Percentiles rank a stretch among this genome's conserved stretches.
These are phyloP conservation scores for Rhagonycha fulva DNA, from an alignment of 2,888 invertebrate species.

Conservation along the genomic window DNA sequence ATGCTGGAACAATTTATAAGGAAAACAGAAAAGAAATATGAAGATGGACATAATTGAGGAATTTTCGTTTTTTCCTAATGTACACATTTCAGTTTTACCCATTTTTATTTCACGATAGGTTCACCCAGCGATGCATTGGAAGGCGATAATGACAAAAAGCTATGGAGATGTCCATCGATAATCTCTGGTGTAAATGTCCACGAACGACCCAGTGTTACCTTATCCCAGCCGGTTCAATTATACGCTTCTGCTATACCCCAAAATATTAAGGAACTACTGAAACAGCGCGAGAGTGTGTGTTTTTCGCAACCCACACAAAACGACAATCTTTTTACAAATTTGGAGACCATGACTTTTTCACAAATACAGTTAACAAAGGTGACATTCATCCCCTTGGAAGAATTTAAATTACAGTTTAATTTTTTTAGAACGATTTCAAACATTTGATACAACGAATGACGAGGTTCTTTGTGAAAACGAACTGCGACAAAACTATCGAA, in stretches of 20 bases:
- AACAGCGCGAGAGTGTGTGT: slow-evolving; percentile 55
- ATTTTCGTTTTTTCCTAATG: background rate
- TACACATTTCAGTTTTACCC: background rate
- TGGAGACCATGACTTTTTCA: slow-evolving; percentile 66
- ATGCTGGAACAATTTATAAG: slow-evolving; percentile 43
- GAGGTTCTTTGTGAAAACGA: slow-evolving; percentile 82
- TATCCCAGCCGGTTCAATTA: slow-evolving; percentile 53
- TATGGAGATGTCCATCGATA: background rate
- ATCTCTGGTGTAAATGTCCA: slow-evolving; percentile 61
- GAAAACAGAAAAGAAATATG: no score
- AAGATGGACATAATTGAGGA: background rate
- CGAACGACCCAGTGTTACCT: slow-evolving; percentile 34
- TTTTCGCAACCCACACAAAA: slow-evolving; percentile 88
- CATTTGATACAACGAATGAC: slow-evolving; percentile 89
- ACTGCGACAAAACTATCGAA: slow-evolving; percentile 67
- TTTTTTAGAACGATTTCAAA: slow-evolving; percentile 70
- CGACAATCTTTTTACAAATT: slow-evolving; percentile 77
- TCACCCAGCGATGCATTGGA: background rate
- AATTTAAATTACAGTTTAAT: slow-evolving; percentile 10
- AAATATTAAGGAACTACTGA: slow-evolving; percentile 42
- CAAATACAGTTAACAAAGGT: slow-evolving; percentile 53
- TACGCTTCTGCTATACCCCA: slow-evolving; percentile 35
- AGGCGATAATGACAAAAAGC: background rate
- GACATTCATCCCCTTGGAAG: slow-evolving; percentile 12
- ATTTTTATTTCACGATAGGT: background rate